Evolutionary conservation across 2,888 invertebrate species (phyloP).

Genomic region (Bibio marci): DNA sequence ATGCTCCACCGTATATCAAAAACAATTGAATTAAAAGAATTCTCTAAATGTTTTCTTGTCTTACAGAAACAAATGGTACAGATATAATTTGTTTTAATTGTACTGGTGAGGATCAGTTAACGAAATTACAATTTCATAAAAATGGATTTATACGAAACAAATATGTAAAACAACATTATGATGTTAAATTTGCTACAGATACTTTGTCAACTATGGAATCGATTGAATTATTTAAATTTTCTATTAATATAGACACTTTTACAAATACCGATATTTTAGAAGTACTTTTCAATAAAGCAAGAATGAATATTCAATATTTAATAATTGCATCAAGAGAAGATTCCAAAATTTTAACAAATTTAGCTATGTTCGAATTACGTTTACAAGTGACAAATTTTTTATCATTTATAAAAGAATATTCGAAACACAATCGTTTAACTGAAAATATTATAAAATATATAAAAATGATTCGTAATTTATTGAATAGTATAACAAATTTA

Average conservation of each 20-base stretch:
- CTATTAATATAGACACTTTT: background rate
- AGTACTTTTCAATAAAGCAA: background rate
- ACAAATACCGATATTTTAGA: background rate
- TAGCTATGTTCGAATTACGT: background rate
- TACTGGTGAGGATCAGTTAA: constrained; percentile 17
- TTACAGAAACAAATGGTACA: no score
- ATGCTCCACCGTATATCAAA: no score
- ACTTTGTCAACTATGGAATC: background rate
- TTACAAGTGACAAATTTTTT: background rate
- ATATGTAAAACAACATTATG: background rate
- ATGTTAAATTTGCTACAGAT: no score
- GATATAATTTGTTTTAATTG: constrained; percentile 16
- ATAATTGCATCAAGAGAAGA: background rate
- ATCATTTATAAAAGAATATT: background rate
- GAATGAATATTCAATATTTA: background rate
- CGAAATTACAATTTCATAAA: constrained; percentile 15
- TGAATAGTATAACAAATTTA: constrained; percentile 16
- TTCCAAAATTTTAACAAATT: background rate
- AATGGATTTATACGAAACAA: constrained; percentile 20
- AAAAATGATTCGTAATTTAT: constrained; percentile 14
- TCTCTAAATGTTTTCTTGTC: no score
- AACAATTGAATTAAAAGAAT: no score
- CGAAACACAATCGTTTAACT: no score
- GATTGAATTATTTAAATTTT: background rate
- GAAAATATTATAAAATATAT: constrained; percentile 10